phyloP scores from a whole-genome alignment of 2,797 vertebrate species.

The Enteromius fasciolatus region DNA sequence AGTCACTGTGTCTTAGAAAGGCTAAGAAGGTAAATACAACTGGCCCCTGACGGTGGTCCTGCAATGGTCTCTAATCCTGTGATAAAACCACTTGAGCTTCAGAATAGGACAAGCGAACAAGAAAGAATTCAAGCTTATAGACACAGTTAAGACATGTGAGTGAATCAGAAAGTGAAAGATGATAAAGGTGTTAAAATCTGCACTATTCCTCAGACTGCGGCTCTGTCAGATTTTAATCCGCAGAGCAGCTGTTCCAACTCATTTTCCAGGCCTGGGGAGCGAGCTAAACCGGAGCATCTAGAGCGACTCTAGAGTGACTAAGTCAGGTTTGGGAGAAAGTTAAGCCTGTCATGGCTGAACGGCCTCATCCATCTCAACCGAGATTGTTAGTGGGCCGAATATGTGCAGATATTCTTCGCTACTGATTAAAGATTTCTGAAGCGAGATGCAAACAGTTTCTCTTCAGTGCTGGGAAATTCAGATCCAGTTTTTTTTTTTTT shows the following conservation, averaged over 20 bases:
- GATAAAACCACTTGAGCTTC: conserved; percentile 56
- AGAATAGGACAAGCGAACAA: conserved; percentile 24
- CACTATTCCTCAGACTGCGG: conserved; percentile 70
- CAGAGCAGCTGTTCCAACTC: conserved; percentile 77
- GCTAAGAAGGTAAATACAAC: conserved; percentile 20
- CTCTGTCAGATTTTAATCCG: conserved; percentile 76
- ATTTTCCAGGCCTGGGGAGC: conserved; percentile 71
- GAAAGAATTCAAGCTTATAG: neutral
- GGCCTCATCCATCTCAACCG: conserved; percentile 1
- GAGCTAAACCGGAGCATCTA: conserved; percentile 50
- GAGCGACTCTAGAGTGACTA: conserved; percentile 51
- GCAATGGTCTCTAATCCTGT: conserved; percentile 55
- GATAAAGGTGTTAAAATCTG: conserved; percentile 60
- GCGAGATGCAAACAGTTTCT: neutral
- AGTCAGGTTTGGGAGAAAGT: conserved; percentile 56
- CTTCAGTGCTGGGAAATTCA: neutral
- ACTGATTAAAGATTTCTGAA: conserved; percentile 28
- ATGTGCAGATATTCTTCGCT: neutral
- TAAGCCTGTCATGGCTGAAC: conserved; percentile 19
- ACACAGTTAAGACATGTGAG: conserved; percentile 25
- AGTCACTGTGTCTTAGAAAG: neutral
- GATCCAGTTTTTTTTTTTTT: neutral
- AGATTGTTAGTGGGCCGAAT: conserved; percentile 9
- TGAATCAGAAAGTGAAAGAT: conserved; percentile 47
- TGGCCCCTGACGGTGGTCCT: conserved; percentile 50